These are phyloP conservation scores for Asteroscopus sphinx DNA, from an alignment of 2,888 invertebrate genomes.

Conservation along the genomic window DNA sequence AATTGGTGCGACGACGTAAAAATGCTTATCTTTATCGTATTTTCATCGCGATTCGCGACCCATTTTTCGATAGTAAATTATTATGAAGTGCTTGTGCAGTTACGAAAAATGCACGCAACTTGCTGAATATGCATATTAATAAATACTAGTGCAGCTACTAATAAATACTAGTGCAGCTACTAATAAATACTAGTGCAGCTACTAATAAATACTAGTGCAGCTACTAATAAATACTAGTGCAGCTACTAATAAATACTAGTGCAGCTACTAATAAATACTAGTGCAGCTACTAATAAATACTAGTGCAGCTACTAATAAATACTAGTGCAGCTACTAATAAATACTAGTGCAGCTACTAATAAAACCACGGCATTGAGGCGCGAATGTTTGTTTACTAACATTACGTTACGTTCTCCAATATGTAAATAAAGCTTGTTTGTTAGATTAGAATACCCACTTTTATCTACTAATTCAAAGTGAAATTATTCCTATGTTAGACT, in stretches of 20 bases:
- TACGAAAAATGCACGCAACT: conserved; percentile 35
- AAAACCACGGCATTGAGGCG: conserved; percentile 41
- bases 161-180: conserved; percentile 25
- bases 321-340: conserved; percentile 27
- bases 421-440: conserved; percentile 39
- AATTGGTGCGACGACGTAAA: conserved; percentile 27
- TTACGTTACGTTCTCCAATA: conserved; percentile 32
- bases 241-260: conserved; percentile 32
- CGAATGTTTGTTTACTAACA: conserved; percentile 59
- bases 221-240: conserved; percentile 25
- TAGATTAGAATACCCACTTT: conserved; percentile 22
- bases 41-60: conserved; percentile 54
- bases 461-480: conserved; percentile 30
- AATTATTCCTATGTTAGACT: conserved; percentile 34
- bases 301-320: conserved; percentile 21
- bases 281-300: conserved; percentile 28
- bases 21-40: conserved; percentile 47
- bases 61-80: conserved; percentile 43
- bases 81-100: conserved; percentile 30
- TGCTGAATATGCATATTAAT: conserved; percentile 13
- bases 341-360: conserved; percentile 24
- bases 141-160: conserved; percentile 25
- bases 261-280: conserved; percentile 25
- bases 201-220: conserved; percentile 29
- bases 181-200: conserved; percentile 32